A percentile compares a stretch with the other conserved stretches of the same genome.
phyloP scores from a whole-genome alignment of 2,888 invertebrate genomes.

The Flexamia atlantica region DNA sequence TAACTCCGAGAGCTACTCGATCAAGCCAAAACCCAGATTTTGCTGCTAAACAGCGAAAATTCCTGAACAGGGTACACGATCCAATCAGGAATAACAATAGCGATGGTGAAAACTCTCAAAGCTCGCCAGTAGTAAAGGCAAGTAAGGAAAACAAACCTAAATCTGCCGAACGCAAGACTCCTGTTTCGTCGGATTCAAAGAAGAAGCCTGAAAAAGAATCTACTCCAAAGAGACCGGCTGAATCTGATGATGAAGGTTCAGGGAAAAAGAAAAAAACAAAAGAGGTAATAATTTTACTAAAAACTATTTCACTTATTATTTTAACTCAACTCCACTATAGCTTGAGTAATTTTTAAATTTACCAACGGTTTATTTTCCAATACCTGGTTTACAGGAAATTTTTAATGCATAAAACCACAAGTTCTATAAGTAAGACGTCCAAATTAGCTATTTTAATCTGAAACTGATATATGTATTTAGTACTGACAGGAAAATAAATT shows the following conservation, averaged over 20 bases:
- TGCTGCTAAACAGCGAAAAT: slow-evolving; percentile 80
- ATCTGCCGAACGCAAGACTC: slow-evolving; percentile 37
- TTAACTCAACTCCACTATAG: too few species aligned
- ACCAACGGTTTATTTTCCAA: too few species aligned
- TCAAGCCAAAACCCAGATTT: slow-evolving; percentile 81
- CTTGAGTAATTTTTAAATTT: too few species aligned
- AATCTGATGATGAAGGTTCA: slow-evolving; percentile 41
- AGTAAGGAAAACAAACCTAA: slow-evolving; percentile 32
- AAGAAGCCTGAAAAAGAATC: slow-evolving; percentile 34
- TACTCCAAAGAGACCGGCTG: slow-evolving; percentile 28
- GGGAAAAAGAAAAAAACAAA: slow-evolving; percentile 20
- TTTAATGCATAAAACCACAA: too few species aligned
- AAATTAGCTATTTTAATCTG: too few species aligned
- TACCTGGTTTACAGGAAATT: too few species aligned
- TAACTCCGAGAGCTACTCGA: slow-evolving; percentile 74
- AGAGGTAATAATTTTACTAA: too few species aligned
- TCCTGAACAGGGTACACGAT: slow-evolving; percentile 77
- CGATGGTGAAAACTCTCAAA: slow-evolving; percentile 53
- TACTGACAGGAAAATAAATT: too few species aligned
- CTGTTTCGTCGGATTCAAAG: neutral
- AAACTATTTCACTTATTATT: too few species aligned
- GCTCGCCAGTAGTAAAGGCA: neutral
- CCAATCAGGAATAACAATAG: slow-evolving; percentile 40
- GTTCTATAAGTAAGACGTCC: too few species aligned
- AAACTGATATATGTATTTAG: too few species aligned